Evolutionary conservation across 2,113 vertebrate species (phyloP).

Genomic region (Sturnus vulgaris): DNA sequence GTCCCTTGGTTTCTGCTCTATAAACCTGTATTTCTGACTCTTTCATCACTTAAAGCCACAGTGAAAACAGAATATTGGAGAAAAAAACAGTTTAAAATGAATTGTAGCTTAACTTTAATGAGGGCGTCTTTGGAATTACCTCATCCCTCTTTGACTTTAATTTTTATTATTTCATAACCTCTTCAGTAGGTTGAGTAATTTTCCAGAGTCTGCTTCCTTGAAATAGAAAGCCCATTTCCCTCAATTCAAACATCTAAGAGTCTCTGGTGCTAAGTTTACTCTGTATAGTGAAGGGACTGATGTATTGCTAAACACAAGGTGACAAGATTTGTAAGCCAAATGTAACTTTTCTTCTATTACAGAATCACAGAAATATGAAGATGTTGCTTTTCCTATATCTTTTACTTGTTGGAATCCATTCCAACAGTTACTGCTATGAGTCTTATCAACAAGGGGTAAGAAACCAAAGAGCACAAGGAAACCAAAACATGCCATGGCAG

Average conservation of each 20-base stretch:
- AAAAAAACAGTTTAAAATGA: background rate
- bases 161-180: constrained; percentile 37
- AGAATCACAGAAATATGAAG: constrained; percentile 65
- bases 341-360: constrained; percentile 32
- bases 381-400: constrained; percentile 33
- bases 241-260: background rate
- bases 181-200: constrained; percentile 12
- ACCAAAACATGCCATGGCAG: background rate
- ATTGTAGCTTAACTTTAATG: background rate
- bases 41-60: background rate
- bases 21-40: background rate
- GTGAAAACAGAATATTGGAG: background rate
- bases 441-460: background rate
- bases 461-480: background rate
- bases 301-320: background rate
- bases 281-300: background rate
- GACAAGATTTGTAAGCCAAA: background rate
- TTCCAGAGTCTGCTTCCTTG: background rate
- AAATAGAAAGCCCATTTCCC: constrained; percentile 22
- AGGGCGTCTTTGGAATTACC: background rate
- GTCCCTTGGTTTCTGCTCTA: background rate
- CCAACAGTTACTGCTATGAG: constrained; percentile 42
- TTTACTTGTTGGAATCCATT: constrained; percentile 49
- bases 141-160: constrained; percentile 2
- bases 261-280: background rate